Evolutionary conservation across 2,888 invertebrate genomes (phyloP).

Genomic region (Xestoiulus laeticollis): DNA sequence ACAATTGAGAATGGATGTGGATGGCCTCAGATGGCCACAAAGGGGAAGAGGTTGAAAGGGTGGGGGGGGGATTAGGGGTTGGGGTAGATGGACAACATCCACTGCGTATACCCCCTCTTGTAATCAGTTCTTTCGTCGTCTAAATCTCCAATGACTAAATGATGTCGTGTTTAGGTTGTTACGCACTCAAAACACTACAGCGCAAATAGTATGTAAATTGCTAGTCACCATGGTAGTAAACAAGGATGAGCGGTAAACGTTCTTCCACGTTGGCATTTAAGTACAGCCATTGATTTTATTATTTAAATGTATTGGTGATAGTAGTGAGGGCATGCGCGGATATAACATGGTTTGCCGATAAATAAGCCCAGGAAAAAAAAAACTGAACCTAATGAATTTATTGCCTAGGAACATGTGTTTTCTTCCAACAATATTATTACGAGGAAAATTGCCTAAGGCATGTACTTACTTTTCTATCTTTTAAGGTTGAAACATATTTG

Average conservation of each 20-base stretch:
- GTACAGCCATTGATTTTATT: background rate
- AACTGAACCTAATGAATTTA: background rate
- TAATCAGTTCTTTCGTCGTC: background rate
- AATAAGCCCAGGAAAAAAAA: background rate
- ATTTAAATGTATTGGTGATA: background rate
- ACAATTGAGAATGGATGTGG: conserved; percentile 10
- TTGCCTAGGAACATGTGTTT: background rate
- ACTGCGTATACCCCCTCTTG: background rate
- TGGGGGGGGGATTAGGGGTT: background rate
- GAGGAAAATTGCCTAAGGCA: background rate
- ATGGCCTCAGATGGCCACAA: background rate
- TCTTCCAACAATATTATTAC: background rate
- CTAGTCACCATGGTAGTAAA: background rate
- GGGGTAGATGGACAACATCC: background rate
- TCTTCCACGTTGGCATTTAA: background rate
- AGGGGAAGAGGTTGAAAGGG: background rate
- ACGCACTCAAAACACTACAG: background rate
- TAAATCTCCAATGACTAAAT: conserved; percentile 29
- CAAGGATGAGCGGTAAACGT: background rate
- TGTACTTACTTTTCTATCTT: background rate
- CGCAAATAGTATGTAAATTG: background rate
- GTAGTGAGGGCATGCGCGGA: background rate
- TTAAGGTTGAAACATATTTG: background rate
- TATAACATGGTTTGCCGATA: background rate
- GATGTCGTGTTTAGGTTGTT: background rate